Conservation (phyloP, 2,797 vertebrate genomes). For the Amphiprion clarkii region DNA sequence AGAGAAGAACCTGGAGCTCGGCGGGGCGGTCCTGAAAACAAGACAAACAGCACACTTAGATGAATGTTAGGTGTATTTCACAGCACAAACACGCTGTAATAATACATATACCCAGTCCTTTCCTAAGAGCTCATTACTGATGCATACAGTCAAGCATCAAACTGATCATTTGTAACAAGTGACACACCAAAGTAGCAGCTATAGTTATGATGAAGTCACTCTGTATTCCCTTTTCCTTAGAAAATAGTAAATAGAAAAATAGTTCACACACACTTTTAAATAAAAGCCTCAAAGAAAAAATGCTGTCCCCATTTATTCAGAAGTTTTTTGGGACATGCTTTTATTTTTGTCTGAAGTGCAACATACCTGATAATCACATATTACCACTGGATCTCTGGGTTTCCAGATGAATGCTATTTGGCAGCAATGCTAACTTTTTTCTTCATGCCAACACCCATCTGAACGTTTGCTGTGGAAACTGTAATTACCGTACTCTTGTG, state of each 20-base stretch:
- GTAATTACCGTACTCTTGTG: background rate
- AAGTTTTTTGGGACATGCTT: background rate
- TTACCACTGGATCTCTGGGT: too few species aligned
- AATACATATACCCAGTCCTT: background rate
- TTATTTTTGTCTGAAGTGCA: too few species aligned
- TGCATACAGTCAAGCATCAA: rapidly evolving
- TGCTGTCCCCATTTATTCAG: background rate
- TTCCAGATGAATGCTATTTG: too few species aligned
- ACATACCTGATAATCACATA: background rate
- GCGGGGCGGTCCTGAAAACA: slow-evolving; percentile 87
- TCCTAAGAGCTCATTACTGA: background rate
- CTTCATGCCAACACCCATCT: too few species aligned
- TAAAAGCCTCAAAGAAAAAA: background rate
- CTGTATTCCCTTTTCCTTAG: background rate
- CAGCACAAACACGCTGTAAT: background rate
- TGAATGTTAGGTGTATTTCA: background rate
- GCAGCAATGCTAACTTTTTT: too few species aligned
- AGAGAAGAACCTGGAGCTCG: slow-evolving; percentile 83
- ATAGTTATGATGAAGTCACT: background rate
- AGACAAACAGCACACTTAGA: background rate
- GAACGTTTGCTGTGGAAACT: too few species aligned
- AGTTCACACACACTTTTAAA: background rate
- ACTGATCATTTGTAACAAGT: slow-evolving; percentile 42
- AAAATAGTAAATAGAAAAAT: background rate
- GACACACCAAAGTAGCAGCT: slow-evolving; percentile 23